Evolutionary conservation across 2,113 vertebrate species (phyloP), one percentile per base, ranked within the genome.

Genomic region (Cavia aperea): DNA sequence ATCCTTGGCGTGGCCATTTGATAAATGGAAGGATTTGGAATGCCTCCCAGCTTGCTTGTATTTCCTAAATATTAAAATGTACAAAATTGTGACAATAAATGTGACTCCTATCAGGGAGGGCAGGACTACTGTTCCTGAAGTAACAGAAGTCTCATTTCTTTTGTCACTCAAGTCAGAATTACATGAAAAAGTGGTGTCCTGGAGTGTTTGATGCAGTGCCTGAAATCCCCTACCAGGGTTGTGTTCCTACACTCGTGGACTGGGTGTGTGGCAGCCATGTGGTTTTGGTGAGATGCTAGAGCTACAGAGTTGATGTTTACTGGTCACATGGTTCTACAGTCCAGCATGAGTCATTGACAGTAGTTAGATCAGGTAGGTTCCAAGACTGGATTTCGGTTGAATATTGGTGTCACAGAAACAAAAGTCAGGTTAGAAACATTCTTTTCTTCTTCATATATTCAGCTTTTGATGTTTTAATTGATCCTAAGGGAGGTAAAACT

Each of bases 141-240:
- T 72, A 72, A 72, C 19, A 18, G 66, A 75, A 26, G 23, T 46
- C 11, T 75, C 72, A 46, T 46, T 23, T 21, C n/a, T 39, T 75
- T 19, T 26, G 39, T 46, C 39, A 8, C 12, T 75, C 39, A 75
- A 46, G 72, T 75, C 23, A 75, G 72, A 43, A 75, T 75, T 97
- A 98, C 98, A 97, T 97, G 97, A 86, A 96, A 96, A 90, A 96
- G 96, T 90, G 96, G 97, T 93, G 88, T 95, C 97, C 96, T n/a
- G 96, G 94, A 2, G 97, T 97, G 19, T 97, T 97, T 79, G 96
- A 91, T 16, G 66, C 93, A 0, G 90, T 93, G 51, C 97, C 98
- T 92, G 95, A 92, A 58, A 97, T 98, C 88, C 94, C 93, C 83
- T 97, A 97, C 0, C 86, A 96, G 0, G 31, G 18, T 58, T 96